A percentile compares a stretch with the other conserved stretches of the same genome.
Evolutionary conservation across 1,140 invertebrate genomes (phyloP).

Genomic region (Lordiphosa collinella): DNA sequence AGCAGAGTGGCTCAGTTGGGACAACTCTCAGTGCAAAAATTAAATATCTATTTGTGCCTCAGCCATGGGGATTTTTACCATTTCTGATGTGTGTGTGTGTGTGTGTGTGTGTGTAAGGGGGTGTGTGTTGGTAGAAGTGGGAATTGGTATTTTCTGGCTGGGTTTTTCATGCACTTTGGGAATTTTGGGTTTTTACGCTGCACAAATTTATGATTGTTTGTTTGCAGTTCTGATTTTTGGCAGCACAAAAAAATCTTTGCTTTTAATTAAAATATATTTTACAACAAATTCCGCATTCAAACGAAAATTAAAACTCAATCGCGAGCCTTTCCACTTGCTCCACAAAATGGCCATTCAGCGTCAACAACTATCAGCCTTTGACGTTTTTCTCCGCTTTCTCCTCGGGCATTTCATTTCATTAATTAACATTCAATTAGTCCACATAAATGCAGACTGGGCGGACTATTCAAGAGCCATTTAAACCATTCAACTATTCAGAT

Average conservation of each 20-base stretch:
- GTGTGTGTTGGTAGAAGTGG: conserved; percentile 3
- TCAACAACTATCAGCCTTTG: conserved; percentile 40
- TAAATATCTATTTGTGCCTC: conserved; percentile 68
- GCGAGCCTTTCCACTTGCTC: conserved; percentile 4
- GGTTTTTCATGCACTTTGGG: conserved; percentile 42
- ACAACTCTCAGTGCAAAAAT: conserved; percentile 51
- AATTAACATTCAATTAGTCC: conserved; percentile 72
- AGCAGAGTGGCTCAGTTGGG: conserved; percentile 3
- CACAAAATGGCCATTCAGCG: conserved; percentile 56
- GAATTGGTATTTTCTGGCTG: conserved; percentile 31
- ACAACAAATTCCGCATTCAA: conserved; percentile 30
- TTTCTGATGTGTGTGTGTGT: conserved; percentile 19
- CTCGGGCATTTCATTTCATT: conserved; percentile 32
- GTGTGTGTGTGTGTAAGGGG: neutral
- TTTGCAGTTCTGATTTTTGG: conserved; percentile 55
- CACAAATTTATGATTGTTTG: conserved; percentile 61
- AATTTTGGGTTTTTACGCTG: conserved; percentile 30
- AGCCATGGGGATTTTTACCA: conserved; percentile 34
- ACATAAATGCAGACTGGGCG: conserved; percentile 18
- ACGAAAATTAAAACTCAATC: conserved; percentile 49
- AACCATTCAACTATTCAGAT: conserved; percentile 26
- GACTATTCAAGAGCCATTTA: conserved; percentile 42
- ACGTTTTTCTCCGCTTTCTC: neutral
- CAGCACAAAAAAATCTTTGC: conserved; percentile 49
- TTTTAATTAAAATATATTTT: conserved; percentile 75